phyloP scores from a whole-genome alignment of 2,797 vertebrate species.

The Falco naumanni region DNA sequence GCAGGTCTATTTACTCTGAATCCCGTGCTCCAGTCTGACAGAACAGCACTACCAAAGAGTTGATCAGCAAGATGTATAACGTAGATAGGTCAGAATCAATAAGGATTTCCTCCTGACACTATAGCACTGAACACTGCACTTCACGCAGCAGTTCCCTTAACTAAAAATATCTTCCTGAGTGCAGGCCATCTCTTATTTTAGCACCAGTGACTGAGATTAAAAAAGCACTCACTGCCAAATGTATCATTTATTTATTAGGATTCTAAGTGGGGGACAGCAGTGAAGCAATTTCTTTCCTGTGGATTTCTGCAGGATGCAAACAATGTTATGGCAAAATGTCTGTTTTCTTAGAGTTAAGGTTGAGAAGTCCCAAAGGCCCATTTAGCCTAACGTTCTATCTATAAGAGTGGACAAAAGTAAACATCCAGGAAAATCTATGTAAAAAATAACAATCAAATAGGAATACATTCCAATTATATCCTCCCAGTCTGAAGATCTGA shows the following conservation, averaged over 20 bases:
- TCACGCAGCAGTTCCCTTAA: neutral
- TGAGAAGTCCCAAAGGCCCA: neutral
- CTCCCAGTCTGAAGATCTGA: neutral
- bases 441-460: neutral
- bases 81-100: conserved; percentile 31
- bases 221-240: neutral
- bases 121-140: neutral
- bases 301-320: conserved; percentile 18
- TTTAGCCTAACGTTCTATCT: neutral
- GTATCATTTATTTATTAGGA: neutral
- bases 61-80: neutral
- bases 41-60: neutral
- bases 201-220: neutral
- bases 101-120: conserved; percentile 1
- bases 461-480: neutral
- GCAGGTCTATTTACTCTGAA: conserved; percentile 18
- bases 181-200: conserved; percentile 25
- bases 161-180: conserved; percentile 27
- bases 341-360: neutral
- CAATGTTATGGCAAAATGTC: neutral
- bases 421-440: neutral
- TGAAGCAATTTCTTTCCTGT: neutral
- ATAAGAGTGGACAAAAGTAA: neutral
- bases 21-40: neutral
- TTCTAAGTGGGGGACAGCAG: neutral